phyloP scores from a whole-genome alignment of 2,888 invertebrate genomes.

The Halictus ligatus region DNA sequence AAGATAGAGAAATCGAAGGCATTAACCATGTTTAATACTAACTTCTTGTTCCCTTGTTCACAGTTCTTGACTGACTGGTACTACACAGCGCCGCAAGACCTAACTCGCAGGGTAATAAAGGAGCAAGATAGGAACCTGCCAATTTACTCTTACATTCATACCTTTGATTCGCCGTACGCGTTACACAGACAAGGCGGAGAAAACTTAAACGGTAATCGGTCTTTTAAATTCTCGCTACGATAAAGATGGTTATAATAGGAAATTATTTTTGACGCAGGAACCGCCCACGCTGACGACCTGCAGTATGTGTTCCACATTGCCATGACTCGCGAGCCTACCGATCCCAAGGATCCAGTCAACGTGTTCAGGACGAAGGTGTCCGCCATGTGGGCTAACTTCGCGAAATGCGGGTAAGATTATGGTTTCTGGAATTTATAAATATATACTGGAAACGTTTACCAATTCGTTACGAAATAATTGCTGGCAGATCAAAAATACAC shows the following conservation, averaged over 20 bases:
- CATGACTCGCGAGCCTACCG: background rate
- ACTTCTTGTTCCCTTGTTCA: background rate
- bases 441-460: no score
- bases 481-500: no score
- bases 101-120: background rate
- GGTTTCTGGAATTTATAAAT: background rate
- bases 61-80: conserved; percentile 4
- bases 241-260: background rate
- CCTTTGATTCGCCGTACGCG: background rate
- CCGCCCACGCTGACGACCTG: background rate
- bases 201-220: background rate
- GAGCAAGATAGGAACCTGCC: background rate
- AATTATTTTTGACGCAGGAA: background rate
- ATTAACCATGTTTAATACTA: background rate
- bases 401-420: conserved; percentile 4
- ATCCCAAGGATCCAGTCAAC: background rate
- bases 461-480: no score
- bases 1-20: background rate
- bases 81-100: background rate
- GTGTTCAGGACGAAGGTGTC: background rate
- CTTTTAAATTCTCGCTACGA: background rate
- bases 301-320: background rate
- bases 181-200: background rate
- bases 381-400: conserved; percentile 2
- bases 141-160: background rate